Evolutionary conservation across 2,797 vertebrate species (phyloP), one percentile per base, ranked within the genome.

Genomic region (Parotocinclus haroldoi): DNA sequence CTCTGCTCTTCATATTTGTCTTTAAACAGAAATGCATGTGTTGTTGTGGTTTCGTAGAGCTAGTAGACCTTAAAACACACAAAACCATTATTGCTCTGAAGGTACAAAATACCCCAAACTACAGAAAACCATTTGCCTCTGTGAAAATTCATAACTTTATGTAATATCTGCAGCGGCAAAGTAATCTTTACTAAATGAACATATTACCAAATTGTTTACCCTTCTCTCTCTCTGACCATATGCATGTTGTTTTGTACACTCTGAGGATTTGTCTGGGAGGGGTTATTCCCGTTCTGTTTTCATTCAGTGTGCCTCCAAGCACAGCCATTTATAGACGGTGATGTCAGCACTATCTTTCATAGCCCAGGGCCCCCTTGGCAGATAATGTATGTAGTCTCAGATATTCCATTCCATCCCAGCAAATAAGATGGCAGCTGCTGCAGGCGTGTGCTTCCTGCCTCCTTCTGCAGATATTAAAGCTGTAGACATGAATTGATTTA

Each of bases 281-380:
- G 85, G 87, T 90, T 88, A 86, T 78, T 72, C 77, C 80, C 79
- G 76, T 75, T 80, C 40, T 77, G 82, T 79, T 78, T 86, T 85
- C 81, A 74, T 82, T 84, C 81, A 81, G 80, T 80, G 76, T 82
- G 84, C 84, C 83, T 87, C 71, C 77, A 74, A 84, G 79, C 76
- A 69, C 78, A 86, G 85, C 81, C 81, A 85, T 84, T 87, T 85
- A 86, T 85, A 89, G 81, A 84, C 80, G 42, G 76, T 90, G 89
- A 90, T 89, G 88, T 91, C 89, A 91, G 89, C 89, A 89, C 78
- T 89, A 84, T 88, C 86, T 86, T 78, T 79, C 83, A 81, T 73
- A 71, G 86, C 86, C 78, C 70, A 68, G 85, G 87, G 85, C 86
- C 75, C 85, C 82, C 85, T 83, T 83, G 80, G 82, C 84, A 86